A percentile compares a stretch with the other conserved stretches of the same genome.
phyloP scores from a whole-genome alignment of 2,888 invertebrate genomes.

The Drosophila mayaguana region DNA sequence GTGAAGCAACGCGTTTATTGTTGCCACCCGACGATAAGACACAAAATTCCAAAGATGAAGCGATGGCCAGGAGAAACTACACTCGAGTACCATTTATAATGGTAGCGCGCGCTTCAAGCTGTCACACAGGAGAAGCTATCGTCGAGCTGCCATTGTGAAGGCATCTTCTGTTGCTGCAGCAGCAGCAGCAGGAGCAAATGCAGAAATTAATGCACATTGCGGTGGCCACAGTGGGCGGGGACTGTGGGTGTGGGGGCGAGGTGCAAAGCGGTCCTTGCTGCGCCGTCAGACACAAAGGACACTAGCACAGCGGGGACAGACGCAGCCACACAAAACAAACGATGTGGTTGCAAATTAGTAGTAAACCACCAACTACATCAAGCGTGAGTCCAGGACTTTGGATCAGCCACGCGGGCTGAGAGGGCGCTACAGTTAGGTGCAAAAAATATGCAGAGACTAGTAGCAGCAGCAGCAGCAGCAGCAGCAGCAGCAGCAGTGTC shows the following conservation, averaged over 20 bases:
- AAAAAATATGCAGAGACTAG: conserved; percentile 50
- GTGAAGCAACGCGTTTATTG: conserved; percentile 53
- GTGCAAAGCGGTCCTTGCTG: conserved; percentile 45
- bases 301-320: conserved; percentile 36
- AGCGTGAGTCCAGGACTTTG: conserved; percentile 58
- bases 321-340: conserved; percentile 73
- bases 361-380: conserved; percentile 80
- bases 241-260: conserved; percentile 10
- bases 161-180: conserved; percentile 36
- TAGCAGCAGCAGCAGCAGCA: background rate
- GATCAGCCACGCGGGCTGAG: conserved; percentile 22
- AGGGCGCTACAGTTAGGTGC: conserved; percentile 50
- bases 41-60: conserved; percentile 55
- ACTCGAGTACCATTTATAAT: conserved; percentile 68
- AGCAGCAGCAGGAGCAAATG: conserved; percentile 52
- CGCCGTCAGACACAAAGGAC: conserved; percentile 73
- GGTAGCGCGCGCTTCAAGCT: conserved; percentile 43
- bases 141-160: conserved; percentile 44
- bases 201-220: conserved; percentile 73
- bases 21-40: conserved; percentile 63
- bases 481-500: conserved; percentile 13
- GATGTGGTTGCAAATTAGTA: conserved; percentile 80
- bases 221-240: conserved; percentile 20
- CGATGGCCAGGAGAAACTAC: conserved; percentile 26
- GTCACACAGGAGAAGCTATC: conserved; percentile 53